Conservation (phyloP, 1,140 invertebrate genomes). For the Drosophila ananassae region DNA sequence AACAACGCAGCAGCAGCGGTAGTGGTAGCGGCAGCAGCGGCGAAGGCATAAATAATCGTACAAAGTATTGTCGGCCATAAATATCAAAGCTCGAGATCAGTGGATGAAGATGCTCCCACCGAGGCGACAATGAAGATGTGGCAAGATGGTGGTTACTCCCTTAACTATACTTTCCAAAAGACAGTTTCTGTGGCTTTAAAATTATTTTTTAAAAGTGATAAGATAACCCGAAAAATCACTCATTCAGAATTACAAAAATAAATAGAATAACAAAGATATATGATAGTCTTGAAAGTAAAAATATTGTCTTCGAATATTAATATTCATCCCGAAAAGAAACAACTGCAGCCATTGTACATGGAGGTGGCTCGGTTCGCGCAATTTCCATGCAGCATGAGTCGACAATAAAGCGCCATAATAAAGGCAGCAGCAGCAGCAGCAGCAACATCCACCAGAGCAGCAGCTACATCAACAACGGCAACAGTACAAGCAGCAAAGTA, state of each 20-base stretch:
- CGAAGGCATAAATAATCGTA: conserved; percentile 74
- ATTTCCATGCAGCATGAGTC: conserved; percentile 66
- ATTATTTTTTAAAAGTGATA: neutral
- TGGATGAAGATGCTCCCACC: conserved; percentile 35
- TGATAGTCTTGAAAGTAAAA: neutral
- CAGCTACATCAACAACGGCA: conserved; percentile 11
- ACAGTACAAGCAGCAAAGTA: neutral
- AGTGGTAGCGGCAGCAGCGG: conserved; percentile 26
- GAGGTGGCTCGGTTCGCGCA: conserved; percentile 47
- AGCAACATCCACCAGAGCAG: conserved; percentile 9
- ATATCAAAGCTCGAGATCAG: conserved; percentile 57
- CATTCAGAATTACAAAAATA: neutral
- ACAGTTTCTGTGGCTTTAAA: too few relatives aligned
- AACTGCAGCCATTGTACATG: neutral
- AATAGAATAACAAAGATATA: neutral
- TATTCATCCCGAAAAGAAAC: neutral
- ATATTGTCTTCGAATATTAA: neutral
- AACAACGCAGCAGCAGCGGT: conserved; percentile 3
- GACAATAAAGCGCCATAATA: conserved; percentile 71
- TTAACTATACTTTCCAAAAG: neutral
- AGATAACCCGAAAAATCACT: neutral
- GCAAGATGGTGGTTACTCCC: conserved; percentile 4
- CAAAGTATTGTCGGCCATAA: conserved; percentile 78
- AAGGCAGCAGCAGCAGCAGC: conserved; percentile 46
- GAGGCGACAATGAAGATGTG: conserved; percentile 16